A percentile compares a stretch with the other conserved stretches of the same genome.
Conservation (phyloP, 2,113 vertebrate species). For the Zootoca vivipara region DNA sequence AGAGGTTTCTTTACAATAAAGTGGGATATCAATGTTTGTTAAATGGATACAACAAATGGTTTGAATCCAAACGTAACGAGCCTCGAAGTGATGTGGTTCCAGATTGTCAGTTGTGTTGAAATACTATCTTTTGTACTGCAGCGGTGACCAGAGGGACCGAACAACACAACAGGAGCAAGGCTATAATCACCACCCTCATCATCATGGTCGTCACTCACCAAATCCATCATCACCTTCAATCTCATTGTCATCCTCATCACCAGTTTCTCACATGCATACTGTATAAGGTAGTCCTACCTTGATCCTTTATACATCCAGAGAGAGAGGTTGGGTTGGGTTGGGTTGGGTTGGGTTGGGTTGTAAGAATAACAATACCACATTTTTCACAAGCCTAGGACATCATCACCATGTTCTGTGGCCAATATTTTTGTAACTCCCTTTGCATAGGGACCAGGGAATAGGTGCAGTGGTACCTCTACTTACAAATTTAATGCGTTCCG, state of each 20-base stretch:
- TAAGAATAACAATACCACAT: neutral
- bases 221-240: conserved; percentile 18
- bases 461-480: too few relatives aligned
- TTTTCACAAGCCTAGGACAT: neutral
- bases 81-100: neutral
- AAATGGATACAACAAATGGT: neutral
- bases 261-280: neutral
- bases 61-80: neutral
- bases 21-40: too few relatives aligned
- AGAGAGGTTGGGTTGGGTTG: neutral
- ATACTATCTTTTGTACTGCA: conserved; percentile 15
- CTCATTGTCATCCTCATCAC: conserved; percentile 15
- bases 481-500: too few relatives aligned
- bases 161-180: neutral
- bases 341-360: too few relatives aligned
- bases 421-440: neutral
- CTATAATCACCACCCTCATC: neutral
- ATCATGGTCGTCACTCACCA: conserved; percentile 19
- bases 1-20: too few relatives aligned
- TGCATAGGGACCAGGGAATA: neutral
- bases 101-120: neutral
- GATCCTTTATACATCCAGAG: neutral
- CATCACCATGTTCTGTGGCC: neutral
- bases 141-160: neutral
- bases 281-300: conserved; percentile 10